phyloP scores from a whole-genome alignment of 2,113 vertebrate genomes.

The Ptyas mucosa region DNA sequence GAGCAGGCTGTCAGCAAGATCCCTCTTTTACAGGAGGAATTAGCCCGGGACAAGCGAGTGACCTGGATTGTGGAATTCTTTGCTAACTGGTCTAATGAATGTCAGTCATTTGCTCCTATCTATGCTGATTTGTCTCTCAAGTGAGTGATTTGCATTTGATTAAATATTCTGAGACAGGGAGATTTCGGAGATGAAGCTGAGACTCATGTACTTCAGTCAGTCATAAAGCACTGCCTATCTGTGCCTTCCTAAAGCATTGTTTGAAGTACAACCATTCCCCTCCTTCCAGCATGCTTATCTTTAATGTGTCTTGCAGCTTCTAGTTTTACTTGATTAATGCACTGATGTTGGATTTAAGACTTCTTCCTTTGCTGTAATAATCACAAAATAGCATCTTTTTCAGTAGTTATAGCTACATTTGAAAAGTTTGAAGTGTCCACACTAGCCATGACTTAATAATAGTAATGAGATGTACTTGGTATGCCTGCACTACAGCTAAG shows the following conservation, averaged over 20 bases:
- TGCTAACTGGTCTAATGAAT: conserved; percentile 94
- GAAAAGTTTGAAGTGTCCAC: neutral
- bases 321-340: neutral
- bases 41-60: conserved; percentile 80
- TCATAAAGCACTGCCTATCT: neutral
- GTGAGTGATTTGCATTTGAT: conserved; percentile 52
- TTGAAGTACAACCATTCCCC: neutral
- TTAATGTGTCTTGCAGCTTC: neutral
- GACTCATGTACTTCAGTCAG: neutral
- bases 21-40: conserved; percentile 77
- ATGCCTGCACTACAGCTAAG: neutral
- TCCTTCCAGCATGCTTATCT: neutral
- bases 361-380: neutral
- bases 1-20: neutral
- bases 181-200: neutral
- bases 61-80: conserved; percentile 96
- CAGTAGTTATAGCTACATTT: neutral
- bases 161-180: neutral
- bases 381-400: neutral
- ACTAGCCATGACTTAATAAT: neutral
- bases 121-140: conserved; percentile 91
- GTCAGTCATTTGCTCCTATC: conserved; percentile 90
- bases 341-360: neutral
- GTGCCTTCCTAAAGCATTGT: neutral
- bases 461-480: neutral